Base-by-base conservation (phyloP, 1,140 invertebrate species). In the Globodera rostochiensis region DNA sequence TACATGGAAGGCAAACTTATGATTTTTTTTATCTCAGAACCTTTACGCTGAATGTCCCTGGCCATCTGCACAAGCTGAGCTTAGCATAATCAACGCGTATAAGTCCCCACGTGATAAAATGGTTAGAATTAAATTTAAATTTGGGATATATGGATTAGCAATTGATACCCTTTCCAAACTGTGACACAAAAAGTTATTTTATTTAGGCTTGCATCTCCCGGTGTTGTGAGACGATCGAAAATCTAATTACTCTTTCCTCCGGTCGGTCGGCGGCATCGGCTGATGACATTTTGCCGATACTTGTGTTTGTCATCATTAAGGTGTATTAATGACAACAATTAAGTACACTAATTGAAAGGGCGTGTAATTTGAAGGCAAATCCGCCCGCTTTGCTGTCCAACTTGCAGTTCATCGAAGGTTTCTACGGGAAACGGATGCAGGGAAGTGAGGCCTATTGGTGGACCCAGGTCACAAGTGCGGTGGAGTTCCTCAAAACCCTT, bases 371-470 rank as follows among this genome's bases (percentile, higher is more conserved):
- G 36, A 78, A 89, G 84, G 95, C 95, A 21, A 98, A 98, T 93
- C 96, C 96, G 11, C 94, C 94, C 25, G 94, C 94, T 74, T 91
- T 98, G 77, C 91, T 98, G n/a, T 98, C 96, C 1, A 98, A 96
- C 4, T 93, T 98, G 85, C 96, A 98, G 91, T 98, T 97, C 90
- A 95, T 99, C 70, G 94, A 94, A 88, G 95, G 94, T 87, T 96
- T 97, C 90, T 96, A 95, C 87, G 94, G 93, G 53, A 93, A 93
- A 83, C 93, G 94, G 81, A 92, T 98, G 19, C 92, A 93, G 83
- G 96, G 97, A 57, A 95, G 97, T 91, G 95, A 97, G 89, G 94
- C 95, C 88, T 99, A 98, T 91, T 98, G 96, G 93, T 99, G 97
- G 97, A 97, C 95, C 66, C 96, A 98, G 90, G 98, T 98, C 90